phyloP scores from a whole-genome alignment of 2,113 vertebrate genomes.

The Myiagra hebetior region DNA sequence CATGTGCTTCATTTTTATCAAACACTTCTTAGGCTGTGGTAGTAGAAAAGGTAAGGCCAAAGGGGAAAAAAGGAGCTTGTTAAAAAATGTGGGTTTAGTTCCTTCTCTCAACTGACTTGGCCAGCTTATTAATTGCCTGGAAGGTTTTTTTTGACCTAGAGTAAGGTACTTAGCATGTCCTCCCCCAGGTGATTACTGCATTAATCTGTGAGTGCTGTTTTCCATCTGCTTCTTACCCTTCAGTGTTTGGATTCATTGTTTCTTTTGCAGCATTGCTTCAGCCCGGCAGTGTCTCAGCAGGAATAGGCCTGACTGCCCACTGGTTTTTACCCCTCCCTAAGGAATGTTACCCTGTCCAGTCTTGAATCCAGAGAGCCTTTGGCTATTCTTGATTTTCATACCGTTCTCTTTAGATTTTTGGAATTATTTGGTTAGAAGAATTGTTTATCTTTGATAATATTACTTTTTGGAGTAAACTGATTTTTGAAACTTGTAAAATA shows the following conservation, averaged over 20 bases:
- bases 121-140: not conserved
- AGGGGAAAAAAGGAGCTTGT: not conserved
- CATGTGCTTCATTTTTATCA: not conserved
- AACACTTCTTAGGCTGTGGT: not conserved
- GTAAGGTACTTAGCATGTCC: not conserved
- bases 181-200: not conserved
- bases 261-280: not conserved
- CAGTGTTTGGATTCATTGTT: not conserved
- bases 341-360: not conserved
- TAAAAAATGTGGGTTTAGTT: not conserved
- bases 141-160: not conserved
- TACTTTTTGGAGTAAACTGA: not conserved
- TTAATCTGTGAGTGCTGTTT: not conserved
- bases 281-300: not conserved
- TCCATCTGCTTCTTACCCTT: not conserved
- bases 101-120: not conserved
- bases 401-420: not conserved
- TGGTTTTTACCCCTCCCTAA: not conserved
- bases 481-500: not conserved
- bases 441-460: not conserved
- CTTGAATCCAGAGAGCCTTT: not conserved
- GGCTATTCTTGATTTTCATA: not conserved
- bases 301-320: not conserved
- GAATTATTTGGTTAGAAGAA: not conserved
- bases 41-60: not conserved